Conservation (phyloP, 2,113 vertebrate species). For the Catagonus wagneri region DNA sequence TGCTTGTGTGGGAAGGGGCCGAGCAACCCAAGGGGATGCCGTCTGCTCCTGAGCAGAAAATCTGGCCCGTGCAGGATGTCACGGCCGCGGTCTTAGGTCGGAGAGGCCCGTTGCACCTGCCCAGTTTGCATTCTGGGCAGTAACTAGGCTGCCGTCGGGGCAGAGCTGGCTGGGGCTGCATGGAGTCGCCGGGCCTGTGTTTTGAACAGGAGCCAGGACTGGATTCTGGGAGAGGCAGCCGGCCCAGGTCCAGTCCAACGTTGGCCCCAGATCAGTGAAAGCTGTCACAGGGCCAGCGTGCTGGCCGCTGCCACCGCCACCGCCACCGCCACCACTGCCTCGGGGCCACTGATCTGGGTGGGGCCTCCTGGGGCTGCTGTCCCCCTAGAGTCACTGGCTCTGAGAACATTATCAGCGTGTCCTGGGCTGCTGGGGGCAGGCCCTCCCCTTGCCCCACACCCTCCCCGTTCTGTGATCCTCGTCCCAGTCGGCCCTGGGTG, state of each 20-base stretch:
- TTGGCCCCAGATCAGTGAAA: constrained; percentile 93
- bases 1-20: background rate
- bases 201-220: constrained; percentile 91
- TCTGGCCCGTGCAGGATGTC: background rate
- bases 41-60: background rate
- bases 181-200: constrained; percentile 82
- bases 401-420: constrained; percentile 83
- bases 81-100: background rate
- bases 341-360: background rate
- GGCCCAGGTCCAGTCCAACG: constrained; percentile 87
- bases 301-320: too few relatives aligned
- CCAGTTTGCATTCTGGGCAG: constrained; percentile 85
- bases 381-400: constrained; percentile 69
- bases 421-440: constrained; percentile 74
- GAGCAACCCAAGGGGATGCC: rapidly evolving
- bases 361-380: constrained; percentile 87
- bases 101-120: constrained; percentile 85
- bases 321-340: background rate
- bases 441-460: background rate
- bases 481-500: constrained; percentile 28
- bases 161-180: constrained; percentile 74
- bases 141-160: constrained; percentile 79
- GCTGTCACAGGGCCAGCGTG: constrained; percentile 89
- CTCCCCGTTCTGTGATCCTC: constrained; percentile 73
- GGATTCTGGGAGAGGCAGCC: constrained; percentile 88